Evolutionary conservation across 1,140 invertebrate genomes (phyloP).

Genomic region (Probaryconus sp.): DNA sequence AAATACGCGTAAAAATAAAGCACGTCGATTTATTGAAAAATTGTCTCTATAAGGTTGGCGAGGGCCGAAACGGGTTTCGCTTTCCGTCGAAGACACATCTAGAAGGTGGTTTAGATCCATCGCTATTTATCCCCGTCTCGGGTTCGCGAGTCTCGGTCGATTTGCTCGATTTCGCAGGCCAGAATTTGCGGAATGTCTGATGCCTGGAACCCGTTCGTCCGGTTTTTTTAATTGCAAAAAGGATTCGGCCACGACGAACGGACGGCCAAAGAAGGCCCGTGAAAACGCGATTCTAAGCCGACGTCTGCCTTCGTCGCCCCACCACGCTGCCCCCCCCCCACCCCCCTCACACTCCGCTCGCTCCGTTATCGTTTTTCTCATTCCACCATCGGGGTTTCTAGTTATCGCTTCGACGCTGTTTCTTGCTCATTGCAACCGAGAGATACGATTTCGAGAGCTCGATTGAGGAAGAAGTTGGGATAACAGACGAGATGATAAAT

Average conservation of each 20-base stretch:
- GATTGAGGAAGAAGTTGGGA: slow-evolving; percentile 21
- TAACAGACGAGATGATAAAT: slow-evolving; percentile 27
- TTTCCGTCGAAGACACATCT: slow-evolving; percentile 31
- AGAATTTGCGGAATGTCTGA: slow-evolving; percentile 78
- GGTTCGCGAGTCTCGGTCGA: slow-evolving; percentile 48
- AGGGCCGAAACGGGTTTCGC: slow-evolving; percentile 45
- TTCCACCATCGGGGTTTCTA: slow-evolving; percentile 51
- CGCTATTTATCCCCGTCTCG: slow-evolving; percentile 51
- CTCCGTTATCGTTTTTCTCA: slow-evolving; percentile 30
- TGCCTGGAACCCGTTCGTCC: slow-evolving; percentile 74
- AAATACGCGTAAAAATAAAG: slow-evolving; percentile 34
- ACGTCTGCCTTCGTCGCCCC: slow-evolving; percentile 17
- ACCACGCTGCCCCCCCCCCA: slow-evolving; percentile 1
- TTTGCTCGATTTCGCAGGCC: slow-evolving; percentile 71
- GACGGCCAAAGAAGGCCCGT: slow-evolving; percentile 49
- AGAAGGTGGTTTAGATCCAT: slow-evolving; percentile 57
- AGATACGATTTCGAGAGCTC: slow-evolving; percentile 43
- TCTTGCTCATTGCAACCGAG: slow-evolving; percentile 42
- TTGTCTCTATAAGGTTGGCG: slow-evolving; percentile 53
- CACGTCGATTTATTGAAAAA: too few relatives aligned
- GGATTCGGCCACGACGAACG: slow-evolving; percentile 66
- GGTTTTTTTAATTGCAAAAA: slow-evolving; percentile 79
- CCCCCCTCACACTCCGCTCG: not conserved
- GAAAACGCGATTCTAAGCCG: slow-evolving; percentile 52
- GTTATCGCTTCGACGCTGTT: slow-evolving; percentile 50